Evolutionary conservation across 2,797 vertebrate species (phyloP), one percentile per base, ranked within the genome.

Genomic region (Molossus alvarezi): DNA sequence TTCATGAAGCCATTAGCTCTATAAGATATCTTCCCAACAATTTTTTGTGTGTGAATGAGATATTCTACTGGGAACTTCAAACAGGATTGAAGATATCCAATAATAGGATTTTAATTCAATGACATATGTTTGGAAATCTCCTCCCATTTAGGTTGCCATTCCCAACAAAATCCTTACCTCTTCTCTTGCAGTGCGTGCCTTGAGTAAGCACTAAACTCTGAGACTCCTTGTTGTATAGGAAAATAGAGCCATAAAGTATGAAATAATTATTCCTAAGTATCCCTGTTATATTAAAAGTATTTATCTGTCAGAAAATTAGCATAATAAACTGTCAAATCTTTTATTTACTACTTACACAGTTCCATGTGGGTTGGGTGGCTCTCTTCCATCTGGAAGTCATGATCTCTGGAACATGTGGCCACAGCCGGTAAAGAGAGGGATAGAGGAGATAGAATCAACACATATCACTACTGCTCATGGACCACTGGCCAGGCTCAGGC

Each of bases 61-160:
- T 20, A 76, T 4, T 72, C 25, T 77, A 53, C 18, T 41, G 57
- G 53, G 48, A 84, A 92, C 20, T 64, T 86, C 25, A 89, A 23
- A 82, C 3, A 76, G 10, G 51, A 37, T 60, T 51, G 9, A 89
- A 79, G 53, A 51, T 91, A 88, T 37, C 5, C 25, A 81, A 13
- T 80, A 60, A 92, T 65, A 57, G 37, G 37, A 67, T 87, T 92
- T 90, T 87, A 87, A 81, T 87, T 65, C 69, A 67, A 12, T 92
- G 80, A 90, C 9, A 1, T 33, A 82, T 93, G 23, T 65, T 93
- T 37, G 57, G 87, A 60, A 83, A 79, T 11, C 69, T 91, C 23
- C 37, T 77, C 10, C 37, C 48, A 45, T 37, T 72, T 65, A 77
- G 58, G 5, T 17, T 27, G 3, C 69, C 71, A 10, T 93, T 57